A percentile compares a stretch with the other conserved stretches of the same genome.
Evolutionary conservation across 1,140 invertebrate species (phyloP).

Genomic region (Brachionus sp.): DNA sequence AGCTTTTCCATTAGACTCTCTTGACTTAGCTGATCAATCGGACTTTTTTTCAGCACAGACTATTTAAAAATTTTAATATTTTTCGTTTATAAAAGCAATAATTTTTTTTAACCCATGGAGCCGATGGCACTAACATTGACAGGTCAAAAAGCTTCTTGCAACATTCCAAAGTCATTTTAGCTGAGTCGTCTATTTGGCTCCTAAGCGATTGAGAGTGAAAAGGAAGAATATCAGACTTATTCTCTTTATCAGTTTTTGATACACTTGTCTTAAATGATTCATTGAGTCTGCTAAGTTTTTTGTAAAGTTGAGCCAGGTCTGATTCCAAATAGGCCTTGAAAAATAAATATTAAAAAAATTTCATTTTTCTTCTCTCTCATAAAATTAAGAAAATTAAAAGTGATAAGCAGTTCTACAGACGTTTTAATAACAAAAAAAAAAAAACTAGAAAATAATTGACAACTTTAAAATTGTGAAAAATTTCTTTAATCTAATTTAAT

Average conservation of each 20-base stretch:
- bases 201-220: not conserved
- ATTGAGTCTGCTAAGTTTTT: not conserved
- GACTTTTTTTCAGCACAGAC: not conserved
- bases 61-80: not conserved
- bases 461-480: no score
- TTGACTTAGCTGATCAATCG: not conserved
- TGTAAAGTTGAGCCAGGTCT: slow-evolving; percentile 15
- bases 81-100: not conserved
- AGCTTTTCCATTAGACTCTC: not conserved
- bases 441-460: no score
- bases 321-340: not conserved
- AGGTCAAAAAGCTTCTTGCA: slow-evolving; percentile 8
- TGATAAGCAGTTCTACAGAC: no score
- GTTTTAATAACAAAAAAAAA: no score
- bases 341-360: not conserved
- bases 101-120: slow-evolving; percentile 25
- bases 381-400: no score
- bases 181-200: not conserved
- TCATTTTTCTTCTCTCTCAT: no score
- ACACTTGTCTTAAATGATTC: not conserved
- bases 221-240: not conserved
- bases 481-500: no score
- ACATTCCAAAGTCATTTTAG: not conserved
- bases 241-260: not conserved
- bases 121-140: slow-evolving; percentile 4